Evolutionary conservation across 2,797 vertebrate genomes (phyloP).

Genomic region (Diglossa cyanea): DNA sequence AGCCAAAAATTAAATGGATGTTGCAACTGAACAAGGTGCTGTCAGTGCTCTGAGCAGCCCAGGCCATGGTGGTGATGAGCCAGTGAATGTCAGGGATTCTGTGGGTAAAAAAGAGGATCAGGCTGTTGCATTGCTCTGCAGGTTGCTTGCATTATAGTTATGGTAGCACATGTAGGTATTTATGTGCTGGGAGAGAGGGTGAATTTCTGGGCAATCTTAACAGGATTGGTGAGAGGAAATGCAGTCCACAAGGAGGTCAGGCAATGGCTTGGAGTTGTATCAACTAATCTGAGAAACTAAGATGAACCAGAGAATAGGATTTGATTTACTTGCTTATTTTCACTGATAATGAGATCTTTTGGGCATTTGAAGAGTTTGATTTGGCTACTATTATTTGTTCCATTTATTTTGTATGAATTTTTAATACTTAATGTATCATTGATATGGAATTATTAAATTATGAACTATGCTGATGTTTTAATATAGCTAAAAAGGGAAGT

Average conservation of each 20-base stretch:
- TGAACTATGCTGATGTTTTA: neutral
- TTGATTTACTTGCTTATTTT: neutral
- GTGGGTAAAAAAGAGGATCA: neutral
- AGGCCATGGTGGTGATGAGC: neutral
- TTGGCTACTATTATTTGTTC: neutral
- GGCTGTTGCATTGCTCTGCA: neutral
- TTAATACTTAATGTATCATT: neutral
- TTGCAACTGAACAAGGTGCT: neutral
- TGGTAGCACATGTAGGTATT: neutral
- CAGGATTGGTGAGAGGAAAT: neutral
- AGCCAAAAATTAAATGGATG: slow-evolving; percentile 31
- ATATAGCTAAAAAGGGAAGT: neutral
- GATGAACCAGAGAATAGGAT: neutral
- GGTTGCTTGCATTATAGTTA: neutral
- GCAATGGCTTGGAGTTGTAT: neutral
- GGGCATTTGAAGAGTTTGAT: neutral
- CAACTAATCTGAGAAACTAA: neutral
- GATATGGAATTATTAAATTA: neutral
- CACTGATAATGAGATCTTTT: neutral
- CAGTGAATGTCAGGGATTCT: neutral
- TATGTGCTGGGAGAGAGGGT: neutral
- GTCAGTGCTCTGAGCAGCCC: neutral
- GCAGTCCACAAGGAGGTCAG: neutral
- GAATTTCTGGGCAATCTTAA: neutral
- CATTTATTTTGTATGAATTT: neutral